These are phyloP conservation scores for Hoplodrina ambigua DNA, from an alignment of 2,888 invertebrate genomes.

Conservation along the genomic window DNA sequence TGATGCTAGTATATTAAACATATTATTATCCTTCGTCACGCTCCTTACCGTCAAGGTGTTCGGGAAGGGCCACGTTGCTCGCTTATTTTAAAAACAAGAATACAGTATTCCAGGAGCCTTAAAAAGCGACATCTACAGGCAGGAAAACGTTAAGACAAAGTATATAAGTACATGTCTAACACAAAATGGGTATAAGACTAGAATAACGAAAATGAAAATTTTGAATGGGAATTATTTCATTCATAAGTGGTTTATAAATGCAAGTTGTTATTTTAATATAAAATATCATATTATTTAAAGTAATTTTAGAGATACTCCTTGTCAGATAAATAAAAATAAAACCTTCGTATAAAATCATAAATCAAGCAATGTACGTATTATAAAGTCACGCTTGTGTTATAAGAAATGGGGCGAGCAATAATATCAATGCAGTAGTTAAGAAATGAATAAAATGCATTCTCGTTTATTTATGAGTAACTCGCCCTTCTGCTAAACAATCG, in stretches of 20 bases:
- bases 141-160: constrained; percentile 12
- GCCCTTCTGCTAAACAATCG: constrained; percentile 1
- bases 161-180: constrained; percentile 1
- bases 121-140: not conserved
- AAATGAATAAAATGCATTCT: not conserved
- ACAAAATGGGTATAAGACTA: constrained; percentile 51
- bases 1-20: not conserved
- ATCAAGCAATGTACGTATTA: not conserved
- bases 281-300: not conserved
- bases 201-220: constrained; percentile 28
- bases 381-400: constrained; percentile 13
- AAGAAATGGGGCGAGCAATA: not conserved
- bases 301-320: not conserved
- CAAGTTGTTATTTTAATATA: not conserved
- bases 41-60: not conserved
- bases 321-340: constrained; percentile 17
- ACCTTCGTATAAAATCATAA: constrained; percentile 10
- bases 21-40: not conserved
- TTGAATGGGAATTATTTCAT: constrained; percentile 12
- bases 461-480: not conserved
- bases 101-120: not conserved
- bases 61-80: not conserved
- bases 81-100: not conserved
- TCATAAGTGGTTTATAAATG: constrained; percentile 7
- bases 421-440: constrained; percentile 6